Evolutionary conservation across 1,140 invertebrate genomes (phyloP), one percentile per base, ranked within the genome.

Genomic region (Drosophila suzukii): DNA sequence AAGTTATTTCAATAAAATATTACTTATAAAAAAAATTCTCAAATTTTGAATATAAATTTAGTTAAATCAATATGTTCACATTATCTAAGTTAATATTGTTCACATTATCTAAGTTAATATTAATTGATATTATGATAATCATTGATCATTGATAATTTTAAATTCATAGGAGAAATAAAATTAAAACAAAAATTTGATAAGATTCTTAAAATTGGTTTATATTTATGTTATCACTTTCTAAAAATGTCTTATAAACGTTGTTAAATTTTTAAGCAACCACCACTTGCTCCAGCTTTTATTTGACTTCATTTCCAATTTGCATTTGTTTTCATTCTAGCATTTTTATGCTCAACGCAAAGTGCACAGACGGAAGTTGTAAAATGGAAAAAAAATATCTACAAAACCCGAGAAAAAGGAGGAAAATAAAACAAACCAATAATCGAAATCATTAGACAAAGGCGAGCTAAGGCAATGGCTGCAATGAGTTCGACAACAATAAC

Each of bases 381-480:
- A 15, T 24, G 13, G 32, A 24, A 47, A 41, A 76, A 70, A 38
- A 17, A n/a, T 4, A 57, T 49, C 13, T 27, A 32, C 2, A 58
- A 75, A 54, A 17, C 20, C 17, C 12, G 41, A 44, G 39, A 43
- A 62, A 56, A 65, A 13, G 59, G n/a, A 36, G 58, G 27, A 49
- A 67, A 56, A 34, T 65, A 81, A 82, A 60, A 36, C 50, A 49
- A 56, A 65, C 51, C 59, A 73, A 79, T 83, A 85, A 85, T 71
- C 47, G 63, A 81, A 85, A 71, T 66, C 72, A 81, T 81, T 85
- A 85, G 61, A 81, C 81, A 85, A 81, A 85, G 73, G 73, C 73
- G 15, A 62, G 65, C 67, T 60, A 49, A 68, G 46, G 15, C 65
- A 71, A 57, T 70, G 51, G n/a, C 51, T 57, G 60, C 50, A 74